phyloP scores from a whole-genome alignment of 2,888 invertebrate genomes.

The Drosophila kanekoi region DNA sequence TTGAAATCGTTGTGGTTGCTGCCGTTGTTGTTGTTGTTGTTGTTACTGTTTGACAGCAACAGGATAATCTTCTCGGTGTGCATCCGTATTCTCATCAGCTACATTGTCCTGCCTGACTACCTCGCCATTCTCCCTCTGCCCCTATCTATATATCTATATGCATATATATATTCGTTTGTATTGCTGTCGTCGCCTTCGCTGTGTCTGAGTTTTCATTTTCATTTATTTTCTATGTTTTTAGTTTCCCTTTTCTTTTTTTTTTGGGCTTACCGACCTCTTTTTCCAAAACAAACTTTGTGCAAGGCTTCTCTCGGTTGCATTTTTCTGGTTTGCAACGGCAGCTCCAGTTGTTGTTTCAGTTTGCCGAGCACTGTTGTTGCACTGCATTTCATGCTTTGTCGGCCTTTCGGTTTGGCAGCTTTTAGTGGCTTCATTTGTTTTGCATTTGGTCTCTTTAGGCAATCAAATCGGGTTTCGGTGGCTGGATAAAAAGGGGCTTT shows the following conservation, averaged over 20 bases:
- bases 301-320: constrained; percentile 43
- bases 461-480: constrained; percentile 36
- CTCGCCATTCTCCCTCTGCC: neutral
- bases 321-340: constrained; percentile 27
- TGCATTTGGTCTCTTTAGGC: constrained; percentile 30
- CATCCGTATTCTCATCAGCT: constrained; percentile 53
- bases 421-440: constrained; percentile 58
- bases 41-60: constrained; percentile 53
- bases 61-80: constrained; percentile 58
- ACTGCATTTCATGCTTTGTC: constrained; percentile 26
- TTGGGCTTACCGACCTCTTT: neutral
- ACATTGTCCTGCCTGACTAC: constrained; percentile 19
- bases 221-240: constrained; percentile 23
- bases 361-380: constrained; percentile 2
- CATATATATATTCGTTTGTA: constrained; percentile 28
- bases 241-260: neutral
- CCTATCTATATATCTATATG: neutral
- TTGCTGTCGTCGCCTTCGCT: constrained; percentile 48
- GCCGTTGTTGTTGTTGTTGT: constrained; percentile 28
- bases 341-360: constrained; percentile 4
- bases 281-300: constrained; percentile 34
- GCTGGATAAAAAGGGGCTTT: constrained; percentile 6
- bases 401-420: constrained; percentile 39
- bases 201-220: constrained; percentile 34
- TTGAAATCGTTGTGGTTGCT: constrained; percentile 48